phyloP scores from a whole-genome alignment of 2,888 invertebrate genomes.

The Andrena flavipes region DNA sequence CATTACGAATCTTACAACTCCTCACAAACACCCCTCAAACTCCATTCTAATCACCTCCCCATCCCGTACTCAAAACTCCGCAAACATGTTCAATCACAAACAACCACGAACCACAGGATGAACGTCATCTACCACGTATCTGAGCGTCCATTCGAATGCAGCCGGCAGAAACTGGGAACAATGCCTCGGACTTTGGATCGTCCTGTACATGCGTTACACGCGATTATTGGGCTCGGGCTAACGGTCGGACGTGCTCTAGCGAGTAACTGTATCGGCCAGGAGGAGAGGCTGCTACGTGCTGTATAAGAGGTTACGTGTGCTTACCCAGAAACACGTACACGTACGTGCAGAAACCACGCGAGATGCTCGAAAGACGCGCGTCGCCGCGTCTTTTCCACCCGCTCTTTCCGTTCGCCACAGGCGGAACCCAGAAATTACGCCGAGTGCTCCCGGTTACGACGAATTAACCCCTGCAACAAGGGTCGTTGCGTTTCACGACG shows the following conservation, averaged over 20 bases:
- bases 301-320: conserved; percentile 63
- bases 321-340: conserved; percentile 52
- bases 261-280: conserved; percentile 72
- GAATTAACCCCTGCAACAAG: conserved; percentile 43
- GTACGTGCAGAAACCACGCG: conserved; percentile 52
- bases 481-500: conserved; percentile 24
- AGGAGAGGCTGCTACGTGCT: conserved; percentile 63
- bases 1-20: too few species aligned
- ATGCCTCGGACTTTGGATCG: conserved; percentile 37
- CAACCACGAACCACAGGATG: background rate
- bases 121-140: background rate
- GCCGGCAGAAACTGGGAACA: background rate
- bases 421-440: conserved; percentile 46
- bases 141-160: background rate
- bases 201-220: conserved; percentile 48
- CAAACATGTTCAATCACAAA: too few species aligned
- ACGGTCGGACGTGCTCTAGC: conserved; percentile 73
- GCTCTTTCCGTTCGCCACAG: background rate
- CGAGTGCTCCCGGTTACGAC: conserved; percentile 47
- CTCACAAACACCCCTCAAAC: too few species aligned
- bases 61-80: background rate
- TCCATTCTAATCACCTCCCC: too few species aligned
- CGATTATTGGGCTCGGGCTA: conserved; percentile 67
- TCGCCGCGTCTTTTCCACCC: conserved; percentile 28
- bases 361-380: conserved; percentile 34